Evolutionary conservation across 2,888 invertebrate genomes (phyloP).

Genomic region (Phengaris arion): DNA sequence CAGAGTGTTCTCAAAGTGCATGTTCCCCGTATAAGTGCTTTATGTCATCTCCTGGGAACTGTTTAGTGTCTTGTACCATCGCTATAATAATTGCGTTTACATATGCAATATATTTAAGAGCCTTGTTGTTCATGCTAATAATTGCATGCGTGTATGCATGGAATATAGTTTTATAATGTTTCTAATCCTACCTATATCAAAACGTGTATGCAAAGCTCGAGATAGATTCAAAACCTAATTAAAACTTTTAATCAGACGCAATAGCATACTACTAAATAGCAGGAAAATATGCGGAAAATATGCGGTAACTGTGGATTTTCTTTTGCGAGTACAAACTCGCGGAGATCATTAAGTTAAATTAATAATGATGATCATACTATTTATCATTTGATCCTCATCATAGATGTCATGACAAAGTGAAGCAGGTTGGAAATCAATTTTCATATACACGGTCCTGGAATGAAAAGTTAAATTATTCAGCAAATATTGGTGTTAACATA

Average conservation of each 20-base stretch:
- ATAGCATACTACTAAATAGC: not conserved
- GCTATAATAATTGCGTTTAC: conserved; percentile 24
- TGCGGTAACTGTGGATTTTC: no score
- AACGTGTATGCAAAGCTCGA: no score
- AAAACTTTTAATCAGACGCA: not conserved
- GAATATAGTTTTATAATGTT: not conserved
- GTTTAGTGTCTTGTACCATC: conserved; percentile 15
- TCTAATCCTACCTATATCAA: not conserved
- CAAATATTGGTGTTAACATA: not conserved
- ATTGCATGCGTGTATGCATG: not conserved
- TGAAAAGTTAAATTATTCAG: conserved; percentile 6
- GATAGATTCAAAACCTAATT: no score
- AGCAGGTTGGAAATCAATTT: not conserved
- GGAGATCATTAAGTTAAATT: no score
- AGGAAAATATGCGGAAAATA: no score
- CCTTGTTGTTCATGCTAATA: not conserved
- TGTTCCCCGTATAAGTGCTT: conserved; percentile 22
- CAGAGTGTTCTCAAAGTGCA: conserved; percentile 17
- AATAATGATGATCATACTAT: no score
- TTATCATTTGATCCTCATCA: no score
- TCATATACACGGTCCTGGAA: not conserved
- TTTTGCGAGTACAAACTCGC: no score
- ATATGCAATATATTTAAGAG: conserved; percentile 22
- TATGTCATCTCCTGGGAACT: conserved; percentile 19
- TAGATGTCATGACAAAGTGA: not conserved